Conservation (phyloP, 2,113 vertebrate genomes). For the Conger conger region DNA sequence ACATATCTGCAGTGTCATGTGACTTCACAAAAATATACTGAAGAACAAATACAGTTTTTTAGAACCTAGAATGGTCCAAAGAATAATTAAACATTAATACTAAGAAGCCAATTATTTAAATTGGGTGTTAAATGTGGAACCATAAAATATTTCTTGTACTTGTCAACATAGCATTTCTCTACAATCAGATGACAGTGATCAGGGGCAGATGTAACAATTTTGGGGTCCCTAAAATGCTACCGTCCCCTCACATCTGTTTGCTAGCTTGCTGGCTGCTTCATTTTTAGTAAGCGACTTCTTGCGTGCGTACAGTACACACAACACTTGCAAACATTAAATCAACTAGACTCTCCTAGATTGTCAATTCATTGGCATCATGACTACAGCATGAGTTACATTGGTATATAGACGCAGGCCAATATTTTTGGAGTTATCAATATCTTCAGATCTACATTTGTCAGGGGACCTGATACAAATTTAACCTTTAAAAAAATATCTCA, state of each 20-base stretch:
- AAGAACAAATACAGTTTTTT: not conserved
- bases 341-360: no score
- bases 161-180: not conserved
- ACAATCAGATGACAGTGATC: not conserved
- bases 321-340: no score
- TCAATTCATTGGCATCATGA: no score
- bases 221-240: no score
- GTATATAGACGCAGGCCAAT: not conserved
- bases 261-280: no score
- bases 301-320: no score
- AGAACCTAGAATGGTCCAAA: not conserved
- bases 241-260: no score
- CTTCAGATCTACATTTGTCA: not conserved
- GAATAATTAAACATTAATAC: not conserved
- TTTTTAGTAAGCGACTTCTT: no score
- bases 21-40: not conserved
- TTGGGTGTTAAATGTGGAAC: not conserved
- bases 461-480: not conserved
- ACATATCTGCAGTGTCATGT: not conserved
- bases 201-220: no score
- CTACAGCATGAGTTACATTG: not conserved
- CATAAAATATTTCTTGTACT: not conserved
- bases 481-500: not conserved
- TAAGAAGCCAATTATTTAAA: not conserved
- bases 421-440: not conserved